Base-by-base conservation (phyloP, 1,140 invertebrate genomes). In the Bombus terrestris region DNA sequence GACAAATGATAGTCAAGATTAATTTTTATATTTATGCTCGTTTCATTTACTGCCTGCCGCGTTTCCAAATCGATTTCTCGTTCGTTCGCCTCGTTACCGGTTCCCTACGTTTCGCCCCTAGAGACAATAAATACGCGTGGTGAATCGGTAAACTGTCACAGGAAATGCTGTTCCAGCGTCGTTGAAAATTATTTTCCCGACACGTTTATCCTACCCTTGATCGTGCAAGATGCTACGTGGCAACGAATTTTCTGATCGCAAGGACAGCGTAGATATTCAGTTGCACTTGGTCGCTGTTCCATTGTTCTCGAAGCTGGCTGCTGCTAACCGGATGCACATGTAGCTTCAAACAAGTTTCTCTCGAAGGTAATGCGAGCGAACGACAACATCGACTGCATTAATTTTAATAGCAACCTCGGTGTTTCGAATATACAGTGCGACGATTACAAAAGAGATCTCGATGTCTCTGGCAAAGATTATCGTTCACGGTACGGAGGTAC, bases 1-100 rank as follows among this genome's bases (percentile, higher is more conserved):
- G 64, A 78, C 76, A 83, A 78, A 83, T 47, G 75, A 28, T 37
- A 78, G 62, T 71, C 75, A 71, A 78, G 47, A 59, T 72, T 66
- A 73, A 81, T 73, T 66, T 66, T 85, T 81, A 74, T 41, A 47
- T 73, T 64, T 32, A 47, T 47, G 32, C 32, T 13, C 59, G 32
- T 47, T 75, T 83, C 77, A 76, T 83, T 83, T 74, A 74, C 73
- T 66, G 22, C 73, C 57, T 41, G 22, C 41, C 12, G 0, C 32
- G 22, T 57, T 37, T 8, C 47, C 35, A 66, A 43, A 79, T 79
- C 62, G 76, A 78, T 78, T 43, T 43, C 57, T 35, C 43, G 32
- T 37, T 37, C 35, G 32, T 25, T 37, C 35, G 32, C 25, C 47
- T 57, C 39, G 71, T 32, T 35, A 35, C 41, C 22, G 2, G 18